Conservation (phyloP, 2,113 vertebrate genomes). For the Rhinoptilus africanus region DNA sequence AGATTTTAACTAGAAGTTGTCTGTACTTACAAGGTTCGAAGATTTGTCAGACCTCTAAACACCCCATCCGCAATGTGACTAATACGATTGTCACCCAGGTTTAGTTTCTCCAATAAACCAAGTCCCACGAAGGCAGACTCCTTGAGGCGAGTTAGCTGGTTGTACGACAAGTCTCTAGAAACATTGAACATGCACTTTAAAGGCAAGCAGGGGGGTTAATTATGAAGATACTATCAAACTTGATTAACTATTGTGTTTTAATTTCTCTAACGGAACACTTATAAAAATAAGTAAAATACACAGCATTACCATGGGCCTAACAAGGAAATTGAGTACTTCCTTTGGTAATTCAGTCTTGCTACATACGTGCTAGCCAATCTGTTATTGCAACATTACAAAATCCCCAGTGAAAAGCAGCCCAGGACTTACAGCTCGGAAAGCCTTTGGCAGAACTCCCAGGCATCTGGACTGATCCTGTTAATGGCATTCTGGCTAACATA, state of each 20-base stretch:
- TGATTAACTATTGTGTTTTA: background rate
- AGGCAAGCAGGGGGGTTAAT: background rate
- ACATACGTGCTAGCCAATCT: background rate
- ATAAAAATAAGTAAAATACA: background rate
- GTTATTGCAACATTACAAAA: background rate
- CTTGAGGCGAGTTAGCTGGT: constrained; percentile 92
- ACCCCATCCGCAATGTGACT: constrained; percentile 92
- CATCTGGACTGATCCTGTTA: constrained; percentile 87
- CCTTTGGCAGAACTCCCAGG: constrained; percentile 98
- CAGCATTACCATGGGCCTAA: background rate
- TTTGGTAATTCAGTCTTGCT: background rate
- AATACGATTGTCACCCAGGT: constrained; percentile 90
- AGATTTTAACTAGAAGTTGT: background rate
- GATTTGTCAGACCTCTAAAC: constrained; percentile 85
- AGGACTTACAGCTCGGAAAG: constrained; percentile 92
- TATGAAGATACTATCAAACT: background rate
- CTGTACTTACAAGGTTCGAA: constrained; percentile 87
- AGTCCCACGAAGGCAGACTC: constrained; percentile 89
- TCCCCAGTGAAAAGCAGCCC: background rate
- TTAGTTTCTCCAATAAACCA: constrained; percentile 85
- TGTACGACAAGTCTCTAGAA: constrained; percentile 89
- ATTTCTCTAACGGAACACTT: constrained; percentile 14
- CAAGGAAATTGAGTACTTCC: background rate
- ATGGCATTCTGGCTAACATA: constrained; percentile 90
- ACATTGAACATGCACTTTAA: background rate